Base-by-base conservation (phyloP, 2,888 invertebrate species). In the Lordiphosa andalusiaca region DNA sequence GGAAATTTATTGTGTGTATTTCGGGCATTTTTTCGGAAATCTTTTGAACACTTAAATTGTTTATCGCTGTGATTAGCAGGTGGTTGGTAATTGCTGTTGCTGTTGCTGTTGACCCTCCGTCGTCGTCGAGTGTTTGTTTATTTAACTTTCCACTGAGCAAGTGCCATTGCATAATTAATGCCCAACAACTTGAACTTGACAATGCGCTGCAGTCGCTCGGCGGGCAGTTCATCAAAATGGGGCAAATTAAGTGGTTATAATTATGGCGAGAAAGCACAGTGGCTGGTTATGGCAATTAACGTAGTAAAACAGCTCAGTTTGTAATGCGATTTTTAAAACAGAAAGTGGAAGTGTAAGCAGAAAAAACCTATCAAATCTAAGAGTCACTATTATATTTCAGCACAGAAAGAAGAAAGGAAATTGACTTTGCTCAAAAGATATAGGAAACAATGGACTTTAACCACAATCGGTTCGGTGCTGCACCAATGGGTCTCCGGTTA, bases 21-120 rank as follows among this genome's bases (percentile, higher is more conserved):
- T 16, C 16, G 44, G 10, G 33, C 54, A 35, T 57, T 47, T 47
- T 71, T 81, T 77, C 73, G 82, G 78, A 81, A 81, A 81, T 82
- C 69, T 83, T 76, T 70, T 62, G 53, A 71, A 68, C 75, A 61
- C 73, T 73, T 63, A 84, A 81, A 78, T 82, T 78, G 78, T 82
- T 84, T 82, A 78, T 82, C 65, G 75, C 61, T 57, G 78, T 76
- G 84, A 84, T 82, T 84, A 82, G 80, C 78, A 67, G 71, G 68
- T 48, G 67, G 73, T 78, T 62, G 77, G 69, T 62, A 83, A 70
- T 59, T 71, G 51, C 65, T 59, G 13, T 7, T 46, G 9, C 13
- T 19, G 40, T 30, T 30, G 12, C 19, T 39, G 12, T 25, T 39
- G 30, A 33, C 33, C 36, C 30, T 30, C 30, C 9, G 10, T 44